A percentile compares a stretch with the other conserved stretches of the same genome.
Conservation (phyloP, 2,797 vertebrate genomes). For the Eulemur coronatus region DNA sequence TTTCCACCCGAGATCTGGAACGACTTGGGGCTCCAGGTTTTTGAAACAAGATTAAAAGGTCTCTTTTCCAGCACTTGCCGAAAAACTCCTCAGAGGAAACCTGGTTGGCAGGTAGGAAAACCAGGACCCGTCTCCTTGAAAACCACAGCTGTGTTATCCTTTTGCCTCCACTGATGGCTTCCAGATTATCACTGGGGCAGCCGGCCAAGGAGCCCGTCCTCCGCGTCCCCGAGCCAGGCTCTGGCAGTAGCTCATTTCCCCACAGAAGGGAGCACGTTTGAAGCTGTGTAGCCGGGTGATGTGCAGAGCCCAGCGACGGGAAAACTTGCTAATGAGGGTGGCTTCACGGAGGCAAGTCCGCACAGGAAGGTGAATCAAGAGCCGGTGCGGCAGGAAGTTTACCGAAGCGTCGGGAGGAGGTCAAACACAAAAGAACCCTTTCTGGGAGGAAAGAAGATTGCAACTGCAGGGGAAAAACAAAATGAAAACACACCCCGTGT, state of each 20-base stretch:
- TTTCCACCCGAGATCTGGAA: conserved; percentile 69
- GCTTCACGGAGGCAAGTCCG: conserved; percentile 33
- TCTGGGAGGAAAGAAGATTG: conserved; percentile 12
- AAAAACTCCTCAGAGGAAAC: conserved; percentile 77
- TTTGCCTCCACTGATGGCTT: conserved; percentile 75
- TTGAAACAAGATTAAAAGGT: conserved; percentile 73
- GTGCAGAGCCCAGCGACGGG: neutral
- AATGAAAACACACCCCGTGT: neutral
- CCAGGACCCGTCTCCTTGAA: conserved; percentile 76
- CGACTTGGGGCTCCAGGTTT: conserved; percentile 64
- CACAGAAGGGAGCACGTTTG: conserved; percentile 39
- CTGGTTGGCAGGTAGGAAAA: conserved; percentile 78
- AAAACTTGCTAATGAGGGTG: conserved; percentile 9
- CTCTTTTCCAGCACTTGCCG: conserved; percentile 64
- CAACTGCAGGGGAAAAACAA: neutral
- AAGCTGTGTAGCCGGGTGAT: conserved; percentile 15
- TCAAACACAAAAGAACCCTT: conserved; percentile 64
- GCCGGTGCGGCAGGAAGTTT: conserved; percentile 46
- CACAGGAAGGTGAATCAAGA: neutral
- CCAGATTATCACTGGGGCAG: conserved; percentile 80
- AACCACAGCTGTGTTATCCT: conserved; percentile 80
- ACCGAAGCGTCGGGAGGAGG: neutral
- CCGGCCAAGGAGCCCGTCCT: conserved; percentile 63
- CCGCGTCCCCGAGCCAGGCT: conserved; percentile 44
- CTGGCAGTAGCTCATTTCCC: conserved; percentile 46